Evolutionary conservation across 2,888 invertebrate genomes (phyloP), one percentile per base, ranked within the genome.

Genomic region (Venusia cambrica): DNA sequence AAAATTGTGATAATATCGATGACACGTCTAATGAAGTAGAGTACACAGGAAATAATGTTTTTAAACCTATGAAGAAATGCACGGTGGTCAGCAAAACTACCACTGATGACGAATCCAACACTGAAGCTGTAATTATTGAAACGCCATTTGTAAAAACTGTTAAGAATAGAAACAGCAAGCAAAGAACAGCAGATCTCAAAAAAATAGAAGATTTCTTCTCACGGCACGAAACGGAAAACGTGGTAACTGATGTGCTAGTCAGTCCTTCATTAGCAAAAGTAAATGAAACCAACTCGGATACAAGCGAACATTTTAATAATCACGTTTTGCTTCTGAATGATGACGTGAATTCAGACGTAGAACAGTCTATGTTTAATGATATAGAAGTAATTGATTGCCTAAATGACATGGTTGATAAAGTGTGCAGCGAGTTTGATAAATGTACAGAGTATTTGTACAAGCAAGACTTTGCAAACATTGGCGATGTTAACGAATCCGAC

Each of bases 211-310:
- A 67, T 2, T 73, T 74, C 28, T 78, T 81, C 36, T 59, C 69
- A 0, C 65, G 78, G 42, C 74, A 80, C 43, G 53, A 64, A 12
- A 17, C 46, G 12, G 63, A 73, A 39, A 69, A 64, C 21, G 45
- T 41, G 24, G 37, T 38, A 5, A 51, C 51, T 1, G 59, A 70
- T 17, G 34, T 67, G 6, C 34, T 59, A 2, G 61, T 76, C 20
- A 81, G 74, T 54, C 74, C 79, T 10, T 57, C 66, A 4, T 48
- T 77, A 34, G 78, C 77, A 1, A 74, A 72, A 60, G 63, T 76
- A 1, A 80, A 78, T 26, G 65, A 63, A 48, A 64, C 65, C 0
- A 73, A 65, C 45, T 74, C 78, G 2, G 74, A 73, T 27, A 41
- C 43, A 1, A 76, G 70, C 30, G 66, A 65, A n/a, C 50, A 56